These are phyloP conservation scores for Melierax canorus DNA, from an alignment of 2,113 vertebrate genomes.

Conservation along the genomic window DNA sequence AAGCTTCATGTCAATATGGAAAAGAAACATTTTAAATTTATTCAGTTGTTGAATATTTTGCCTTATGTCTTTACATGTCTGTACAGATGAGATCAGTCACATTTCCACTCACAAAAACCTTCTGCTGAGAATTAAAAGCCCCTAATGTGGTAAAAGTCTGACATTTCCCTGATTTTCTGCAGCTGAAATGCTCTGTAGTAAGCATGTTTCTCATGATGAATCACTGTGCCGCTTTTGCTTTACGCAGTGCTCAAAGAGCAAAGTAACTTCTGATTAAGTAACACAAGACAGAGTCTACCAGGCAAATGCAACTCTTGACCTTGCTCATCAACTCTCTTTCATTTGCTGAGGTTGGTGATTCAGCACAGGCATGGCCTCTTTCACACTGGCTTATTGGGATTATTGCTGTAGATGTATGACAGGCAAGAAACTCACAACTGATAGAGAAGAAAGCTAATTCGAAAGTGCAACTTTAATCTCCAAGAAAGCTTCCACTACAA, in stretches of 20 bases:
- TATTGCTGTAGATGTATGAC: background rate
- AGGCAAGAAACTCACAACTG: background rate
- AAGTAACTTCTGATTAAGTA: constrained; percentile 5
- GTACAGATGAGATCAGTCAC: background rate
- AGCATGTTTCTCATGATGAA: background rate
- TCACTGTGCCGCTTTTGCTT: background rate
- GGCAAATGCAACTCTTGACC: background rate
- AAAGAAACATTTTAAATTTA: background rate
- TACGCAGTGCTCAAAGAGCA: background rate
- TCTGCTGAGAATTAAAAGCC: background rate
- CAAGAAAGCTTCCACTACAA: background rate
- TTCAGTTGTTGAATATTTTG: background rate
- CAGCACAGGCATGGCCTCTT: background rate
- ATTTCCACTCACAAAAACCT: background rate
- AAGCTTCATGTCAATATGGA: background rate
- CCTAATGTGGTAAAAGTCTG: background rate
- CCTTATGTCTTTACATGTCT: background rate
- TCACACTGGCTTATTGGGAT: background rate
- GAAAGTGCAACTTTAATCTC: background rate
- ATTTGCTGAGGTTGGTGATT: background rate
- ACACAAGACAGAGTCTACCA: background rate
- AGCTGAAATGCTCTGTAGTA: background rate
- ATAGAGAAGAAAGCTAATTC: background rate
- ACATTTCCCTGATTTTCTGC: background rate
- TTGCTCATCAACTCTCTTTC: background rate